These are phyloP conservation scores for Molothrus ater DNA, from an alignment of 2,797 vertebrate genomes.

Conservation along the genomic window DNA sequence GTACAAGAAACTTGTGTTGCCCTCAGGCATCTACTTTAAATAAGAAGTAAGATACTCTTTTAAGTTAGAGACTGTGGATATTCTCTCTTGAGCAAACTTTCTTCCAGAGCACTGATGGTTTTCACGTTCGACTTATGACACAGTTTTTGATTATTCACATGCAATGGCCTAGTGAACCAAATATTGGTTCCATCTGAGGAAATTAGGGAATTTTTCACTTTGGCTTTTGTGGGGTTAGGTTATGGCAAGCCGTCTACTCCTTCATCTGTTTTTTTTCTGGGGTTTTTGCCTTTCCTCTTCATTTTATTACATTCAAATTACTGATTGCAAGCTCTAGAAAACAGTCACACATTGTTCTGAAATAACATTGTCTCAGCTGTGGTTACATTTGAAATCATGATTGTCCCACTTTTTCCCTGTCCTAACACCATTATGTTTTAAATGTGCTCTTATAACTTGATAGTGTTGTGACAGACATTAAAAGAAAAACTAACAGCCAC, in stretches of 20 bases:
- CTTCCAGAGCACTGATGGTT: not conserved
- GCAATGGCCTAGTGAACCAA: not conserved
- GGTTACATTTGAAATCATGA: slow-evolving; percentile 38
- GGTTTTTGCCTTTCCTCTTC: not conserved
- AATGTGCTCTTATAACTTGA: slow-evolving; percentile 8
- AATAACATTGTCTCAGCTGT: slow-evolving; percentile 24
- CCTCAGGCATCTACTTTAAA: slow-evolving; percentile 24
- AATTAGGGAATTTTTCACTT: not conserved
- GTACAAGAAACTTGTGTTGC: slow-evolving; percentile 6
- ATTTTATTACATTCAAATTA: slow-evolving; percentile 12
- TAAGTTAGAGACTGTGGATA: not conserved
- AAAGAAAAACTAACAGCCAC: not conserved
- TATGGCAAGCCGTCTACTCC: not conserved
- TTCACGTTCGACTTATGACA: not conserved
- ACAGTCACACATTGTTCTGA: not conserved
- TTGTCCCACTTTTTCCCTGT: slow-evolving; percentile 35
- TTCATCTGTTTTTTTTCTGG: not conserved
- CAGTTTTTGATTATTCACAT: not conserved
- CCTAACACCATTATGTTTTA: slow-evolving; percentile 48
- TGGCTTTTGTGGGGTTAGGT: not conserved
- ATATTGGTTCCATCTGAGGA: not conserved
- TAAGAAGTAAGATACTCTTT: not conserved
- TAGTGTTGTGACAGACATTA: slow-evolving; percentile 11
- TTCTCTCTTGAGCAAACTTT: not conserved
- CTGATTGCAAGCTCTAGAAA: slow-evolving; percentile 4